phyloP scores from a whole-genome alignment of 92 coral and sea anemone species.

The Bergia sp. region DNA sequence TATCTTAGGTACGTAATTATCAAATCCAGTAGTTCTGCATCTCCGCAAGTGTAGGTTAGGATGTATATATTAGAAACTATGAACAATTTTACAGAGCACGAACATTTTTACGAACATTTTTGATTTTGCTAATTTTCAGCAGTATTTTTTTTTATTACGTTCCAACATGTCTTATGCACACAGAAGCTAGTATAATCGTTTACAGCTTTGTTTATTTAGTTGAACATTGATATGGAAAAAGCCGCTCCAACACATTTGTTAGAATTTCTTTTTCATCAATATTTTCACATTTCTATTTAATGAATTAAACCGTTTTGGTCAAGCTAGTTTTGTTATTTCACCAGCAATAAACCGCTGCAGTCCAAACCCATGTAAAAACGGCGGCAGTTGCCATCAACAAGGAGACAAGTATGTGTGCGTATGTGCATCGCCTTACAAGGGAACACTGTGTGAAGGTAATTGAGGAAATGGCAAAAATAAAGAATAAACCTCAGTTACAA shows the following conservation, averaged over 20 bases:
- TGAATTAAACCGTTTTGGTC: too few relatives aligned
- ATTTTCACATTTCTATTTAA: too few relatives aligned
- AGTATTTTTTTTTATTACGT: not conserved
- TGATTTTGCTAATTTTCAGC: too few relatives aligned
- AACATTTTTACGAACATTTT: too few relatives aligned
- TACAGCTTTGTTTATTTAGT: not conserved
- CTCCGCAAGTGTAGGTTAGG: too few relatives aligned
- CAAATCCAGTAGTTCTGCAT: too few relatives aligned
- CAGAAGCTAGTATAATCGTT: too few relatives aligned
- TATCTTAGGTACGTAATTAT: not conserved
- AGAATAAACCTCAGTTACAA: too few relatives aligned
- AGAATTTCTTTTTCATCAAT: too few relatives aligned
- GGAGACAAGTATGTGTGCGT: slow-evolving; percentile 72
- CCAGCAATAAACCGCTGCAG: slow-evolving; percentile 92
- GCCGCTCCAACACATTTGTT: too few relatives aligned
- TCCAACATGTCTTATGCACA: not conserved
- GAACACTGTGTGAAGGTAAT: slow-evolving; percentile 89
- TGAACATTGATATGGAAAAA: too few relatives aligned
- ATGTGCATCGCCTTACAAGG: slow-evolving; percentile 83
- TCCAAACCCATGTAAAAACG: slow-evolving; percentile 95
- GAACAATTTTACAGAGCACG: not conserved
- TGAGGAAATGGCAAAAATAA: not conserved
- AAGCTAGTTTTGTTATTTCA: slow-evolving; percentile 1
- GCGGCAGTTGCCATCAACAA: slow-evolving; percentile 83
- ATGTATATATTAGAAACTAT: not conserved